These are phyloP conservation scores for Valencia hispanica DNA, from an alignment of 2,797 vertebrate species.

Conservation along the genomic window DNA sequence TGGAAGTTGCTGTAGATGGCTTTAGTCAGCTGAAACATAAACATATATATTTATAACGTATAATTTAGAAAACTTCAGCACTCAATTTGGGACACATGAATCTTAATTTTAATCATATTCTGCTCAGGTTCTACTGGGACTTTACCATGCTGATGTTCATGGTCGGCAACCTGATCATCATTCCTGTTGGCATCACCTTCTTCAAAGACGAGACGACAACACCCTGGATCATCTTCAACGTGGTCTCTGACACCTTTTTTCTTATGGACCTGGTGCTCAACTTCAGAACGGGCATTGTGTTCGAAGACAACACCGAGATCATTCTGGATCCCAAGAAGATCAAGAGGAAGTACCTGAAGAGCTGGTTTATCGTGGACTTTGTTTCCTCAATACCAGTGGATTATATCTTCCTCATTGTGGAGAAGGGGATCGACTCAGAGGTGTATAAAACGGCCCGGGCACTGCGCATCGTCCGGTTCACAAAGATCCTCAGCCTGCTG, in stretches of 20 bases:
- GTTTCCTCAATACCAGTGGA: conserved; percentile 98
- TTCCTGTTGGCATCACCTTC: conserved; percentile 98
- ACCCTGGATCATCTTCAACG: conserved; percentile 98
- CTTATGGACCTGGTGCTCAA: conserved; percentile 97
- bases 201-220: conserved; percentile 98
- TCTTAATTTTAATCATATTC: conserved; percentile 5
- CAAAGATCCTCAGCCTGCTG: conserved; percentile 94
- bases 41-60: not conserved
- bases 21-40: not conserved
- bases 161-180: conserved; percentile 99
- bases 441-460: conserved; percentile 97
- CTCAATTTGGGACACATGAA: not conserved
- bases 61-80: not conserved
- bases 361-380: conserved; percentile 97
- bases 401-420: conserved; percentile 99
- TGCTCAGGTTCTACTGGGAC: conserved; percentile 97
- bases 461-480: conserved; percentile 95
- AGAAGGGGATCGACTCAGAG: conserved; percentile 97
- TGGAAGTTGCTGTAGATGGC: not conserved
- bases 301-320: conserved; percentile 98
- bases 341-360: conserved; percentile 95
- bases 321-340: conserved; percentile 96
- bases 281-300: conserved; percentile 97
- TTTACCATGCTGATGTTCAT: conserved; percentile 98
- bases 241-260: conserved; percentile 99